These are phyloP conservation scores for Ischnus inquisitorius DNA, from an alignment of 2,888 invertebrate species.

Conservation along the genomic window DNA sequence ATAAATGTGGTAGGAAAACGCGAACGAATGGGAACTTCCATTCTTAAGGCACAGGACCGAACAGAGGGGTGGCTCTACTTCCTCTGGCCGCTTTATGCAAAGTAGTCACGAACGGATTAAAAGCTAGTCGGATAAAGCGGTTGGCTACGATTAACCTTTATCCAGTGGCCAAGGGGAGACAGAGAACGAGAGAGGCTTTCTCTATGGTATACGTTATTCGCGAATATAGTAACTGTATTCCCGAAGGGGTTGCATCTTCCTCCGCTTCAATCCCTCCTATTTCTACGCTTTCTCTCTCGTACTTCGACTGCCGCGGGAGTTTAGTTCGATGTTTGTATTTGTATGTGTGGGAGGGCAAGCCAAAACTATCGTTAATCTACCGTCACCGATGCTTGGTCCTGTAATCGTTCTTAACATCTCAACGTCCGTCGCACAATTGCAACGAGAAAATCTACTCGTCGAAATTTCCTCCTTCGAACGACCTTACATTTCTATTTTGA, in stretches of 20 bases:
- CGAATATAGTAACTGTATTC: conserved; percentile 19
- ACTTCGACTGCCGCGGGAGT: conserved; percentile 41
- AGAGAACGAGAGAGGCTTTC: conserved; percentile 36
- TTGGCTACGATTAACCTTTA: conserved; percentile 76
- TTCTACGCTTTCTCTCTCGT: conserved; percentile 41
- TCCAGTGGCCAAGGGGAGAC: conserved; percentile 60
- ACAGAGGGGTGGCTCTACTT: conserved; percentile 52
- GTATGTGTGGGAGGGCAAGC: background rate
- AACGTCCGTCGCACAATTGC: background rate
- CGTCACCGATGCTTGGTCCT: background rate
- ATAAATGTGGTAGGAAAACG: conserved; percentile 34
- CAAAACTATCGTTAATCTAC: conserved; percentile 70
- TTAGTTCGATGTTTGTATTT: conserved; percentile 48
- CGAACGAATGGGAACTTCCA: conserved; percentile 52
- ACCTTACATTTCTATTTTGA: conserved; percentile 49
- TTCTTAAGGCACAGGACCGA: conserved; percentile 51
- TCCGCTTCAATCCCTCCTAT: background rate
- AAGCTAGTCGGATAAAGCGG: conserved; percentile 78
- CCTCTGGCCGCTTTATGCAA: conserved; percentile 75
- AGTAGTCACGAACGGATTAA: conserved; percentile 80
- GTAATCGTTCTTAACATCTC: conserved; percentile 14
- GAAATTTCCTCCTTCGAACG: background rate
- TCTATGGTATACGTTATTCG: conserved; percentile 24
- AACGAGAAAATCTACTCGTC: conserved; percentile 3
- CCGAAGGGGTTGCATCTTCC: background rate